Percentiles rank a stretch among this genome's conserved stretches.
phyloP scores from a whole-genome alignment of 2,113 vertebrate genomes.

The Lipophrys pholis region DNA sequence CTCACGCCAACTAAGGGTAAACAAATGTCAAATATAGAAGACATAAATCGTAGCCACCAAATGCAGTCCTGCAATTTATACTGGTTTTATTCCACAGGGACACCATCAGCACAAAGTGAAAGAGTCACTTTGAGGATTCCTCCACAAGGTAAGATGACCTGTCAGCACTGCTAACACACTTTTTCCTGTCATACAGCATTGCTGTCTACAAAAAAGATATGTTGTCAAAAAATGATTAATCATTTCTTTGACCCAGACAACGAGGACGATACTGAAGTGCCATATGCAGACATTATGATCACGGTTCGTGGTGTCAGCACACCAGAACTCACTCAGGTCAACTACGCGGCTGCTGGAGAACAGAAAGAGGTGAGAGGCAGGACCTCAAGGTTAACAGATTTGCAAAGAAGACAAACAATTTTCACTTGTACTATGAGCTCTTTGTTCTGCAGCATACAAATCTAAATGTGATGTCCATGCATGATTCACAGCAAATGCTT shows the following conservation, averaged over 20 bases:
- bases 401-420: background rate
- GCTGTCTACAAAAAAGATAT: background rate
- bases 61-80: background rate
- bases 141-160: conserved; percentile 58
- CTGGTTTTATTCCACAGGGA: conserved; percentile 28
- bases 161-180: background rate
- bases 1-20: conserved; percentile 57
- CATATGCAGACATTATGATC: conserved; percentile 86
- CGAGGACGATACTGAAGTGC: conserved; percentile 82
- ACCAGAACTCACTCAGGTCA: conserved; percentile 78
- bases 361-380: conserved; percentile 68
- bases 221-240: background rate
- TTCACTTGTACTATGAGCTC: background rate
- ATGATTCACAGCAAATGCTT: background rate
- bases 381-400: background rate
- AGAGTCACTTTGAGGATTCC: conserved; percentile 68
- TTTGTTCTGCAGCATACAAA: background rate
- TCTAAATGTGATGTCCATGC: background rate
- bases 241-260: conserved; percentile 60
- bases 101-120: conserved; percentile 56
- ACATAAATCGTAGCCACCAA: background rate
- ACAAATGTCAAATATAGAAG: background rate
- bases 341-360: conserved; percentile 57
- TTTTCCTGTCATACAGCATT: background rate
- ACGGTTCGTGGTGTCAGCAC: conserved; percentile 81